Evolutionary conservation across 1,140 invertebrate genomes (phyloP), one percentile per base, ranked within the genome.

Genomic region (Andrena cerasifolii): DNA sequence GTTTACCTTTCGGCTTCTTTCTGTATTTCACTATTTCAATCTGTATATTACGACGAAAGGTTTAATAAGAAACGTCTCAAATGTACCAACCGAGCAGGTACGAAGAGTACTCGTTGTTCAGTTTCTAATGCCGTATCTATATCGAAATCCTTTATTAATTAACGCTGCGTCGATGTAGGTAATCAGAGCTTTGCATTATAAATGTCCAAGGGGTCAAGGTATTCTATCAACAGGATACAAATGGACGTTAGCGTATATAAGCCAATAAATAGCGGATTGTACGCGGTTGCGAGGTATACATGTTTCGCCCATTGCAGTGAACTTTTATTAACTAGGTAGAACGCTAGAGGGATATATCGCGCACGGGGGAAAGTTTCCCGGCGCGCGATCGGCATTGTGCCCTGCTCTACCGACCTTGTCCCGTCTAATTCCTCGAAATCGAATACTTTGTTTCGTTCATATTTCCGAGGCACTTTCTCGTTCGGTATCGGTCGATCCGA

Each of bases 351-450:
- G 21, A 54, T 43, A 71, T n/a, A n/a, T n/a, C 66, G 56, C 45
- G 56, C 47, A 51, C 47, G 43, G 43, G 53, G 73, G 31, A 75
- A 77, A 77, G 56, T 77, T 71, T 71, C 43, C 33, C 36, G 33
- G 56, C 45, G 36, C 56, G 26, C 36, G 31, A 62, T 71, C 24
- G 26, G 26, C 47, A 54, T 53, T 71, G 33, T 61, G 45, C 36
- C 6, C 75, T 71, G 56, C 56, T 77, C 75, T 61, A 62, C 56
- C 75, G 67, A 77, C 67, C 75, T 77, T 77, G 75, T 62, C 16
- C 26, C 26, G 31, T 40, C 51, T 49, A 51, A 31, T 3, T 66
- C 18, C 28, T 61, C 45, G 24, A 53, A 61, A 70, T 31, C 33
- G 33, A 77, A 33, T 70, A 40, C 45, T 71, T 71, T 24, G 16